Percentiles rank a stretch among this genome's conserved stretches.
Conservation (phyloP, 1,140 invertebrate genomes). For the Drosophila miranda region DNA sequence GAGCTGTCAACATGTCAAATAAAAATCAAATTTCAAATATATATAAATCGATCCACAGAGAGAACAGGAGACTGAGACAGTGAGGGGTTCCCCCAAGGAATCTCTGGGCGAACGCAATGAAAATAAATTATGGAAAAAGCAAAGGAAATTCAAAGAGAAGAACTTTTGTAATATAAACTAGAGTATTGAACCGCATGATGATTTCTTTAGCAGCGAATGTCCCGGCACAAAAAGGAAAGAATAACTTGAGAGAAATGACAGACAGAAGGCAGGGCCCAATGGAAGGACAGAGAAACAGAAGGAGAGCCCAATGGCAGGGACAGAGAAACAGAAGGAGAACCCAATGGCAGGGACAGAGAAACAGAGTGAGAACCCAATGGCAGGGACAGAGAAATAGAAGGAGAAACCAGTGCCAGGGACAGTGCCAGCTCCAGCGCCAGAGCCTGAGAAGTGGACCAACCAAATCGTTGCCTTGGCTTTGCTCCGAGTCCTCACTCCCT, state of each 20-base stretch:
- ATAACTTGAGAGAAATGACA: conserved; percentile 58
- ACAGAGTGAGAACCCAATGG: no score
- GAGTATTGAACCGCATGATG: conserved; percentile 56
- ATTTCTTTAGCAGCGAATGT: conserved; percentile 62
- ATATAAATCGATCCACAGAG: conserved; percentile 51
- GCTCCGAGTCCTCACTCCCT: conserved; percentile 13
- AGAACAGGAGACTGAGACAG: no score
- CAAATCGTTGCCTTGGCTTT: conserved; percentile 26
- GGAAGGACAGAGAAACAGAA: conserved; percentile 48
- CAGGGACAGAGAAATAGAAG: background rate
- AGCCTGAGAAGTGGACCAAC: conserved; percentile 26
- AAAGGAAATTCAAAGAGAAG: conserved; percentile 12
- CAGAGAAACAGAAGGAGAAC: background rate
- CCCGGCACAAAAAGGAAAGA: conserved; percentile 40
- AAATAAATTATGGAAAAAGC: conserved; percentile 72
- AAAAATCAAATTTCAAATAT: conserved; percentile 80
- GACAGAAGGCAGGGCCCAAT: conserved; percentile 21
- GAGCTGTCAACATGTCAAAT: conserved; percentile 76
- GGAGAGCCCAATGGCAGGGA: conserved; percentile 3
- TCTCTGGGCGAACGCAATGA: conserved; percentile 72
- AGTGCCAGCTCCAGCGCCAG: background rate
- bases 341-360: no score
- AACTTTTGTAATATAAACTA: conserved; percentile 80
- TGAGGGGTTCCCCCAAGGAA: conserved; percentile 37
- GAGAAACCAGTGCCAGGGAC: no score